Evolutionary conservation across 2,797 vertebrate genomes (phyloP).

Genomic region (Leptodactylus fallax): DNA sequence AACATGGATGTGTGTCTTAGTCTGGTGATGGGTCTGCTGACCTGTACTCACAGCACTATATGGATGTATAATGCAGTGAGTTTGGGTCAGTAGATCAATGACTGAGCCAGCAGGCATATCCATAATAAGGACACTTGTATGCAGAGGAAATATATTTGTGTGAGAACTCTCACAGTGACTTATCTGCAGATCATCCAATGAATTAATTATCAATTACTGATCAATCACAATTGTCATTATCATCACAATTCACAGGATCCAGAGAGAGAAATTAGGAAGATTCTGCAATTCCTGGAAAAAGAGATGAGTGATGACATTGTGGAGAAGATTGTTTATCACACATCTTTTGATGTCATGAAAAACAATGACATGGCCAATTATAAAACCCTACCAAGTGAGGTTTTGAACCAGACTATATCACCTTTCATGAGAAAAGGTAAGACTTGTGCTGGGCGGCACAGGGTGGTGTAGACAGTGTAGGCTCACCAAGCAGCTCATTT

Average conservation of each 20-base stretch:
- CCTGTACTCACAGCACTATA: too few relatives aligned
- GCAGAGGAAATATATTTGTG: too few relatives aligned
- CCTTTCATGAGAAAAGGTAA: constrained; percentile 94
- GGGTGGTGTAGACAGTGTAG: too few relatives aligned
- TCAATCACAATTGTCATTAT: neutral
- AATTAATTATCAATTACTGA: neutral
- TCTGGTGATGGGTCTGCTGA: too few relatives aligned
- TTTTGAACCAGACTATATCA: constrained; percentile 82
- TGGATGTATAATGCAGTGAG: too few relatives aligned
- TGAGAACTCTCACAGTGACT: neutral
- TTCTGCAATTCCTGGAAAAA: constrained; percentile 81
- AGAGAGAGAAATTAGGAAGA: constrained; percentile 81
- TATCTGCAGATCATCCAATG: neutral
- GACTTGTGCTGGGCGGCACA: too few relatives aligned
- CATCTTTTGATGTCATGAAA: constrained; percentile 88
- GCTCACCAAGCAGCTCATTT: too few relatives aligned
- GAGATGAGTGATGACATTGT: constrained; percentile 77
- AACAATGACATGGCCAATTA: constrained; percentile 86
- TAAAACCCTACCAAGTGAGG: constrained; percentile 69
- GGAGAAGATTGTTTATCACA: constrained; percentile 79
- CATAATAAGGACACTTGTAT: too few relatives aligned
- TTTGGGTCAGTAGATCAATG: too few relatives aligned
- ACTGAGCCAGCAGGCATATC: too few relatives aligned
- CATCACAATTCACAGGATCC: constrained; percentile 81
- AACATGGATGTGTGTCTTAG: too few relatives aligned